Evolutionary conservation across 1,140 invertebrate species (phyloP).

Genomic region (Dreissena polymorpha): DNA sequence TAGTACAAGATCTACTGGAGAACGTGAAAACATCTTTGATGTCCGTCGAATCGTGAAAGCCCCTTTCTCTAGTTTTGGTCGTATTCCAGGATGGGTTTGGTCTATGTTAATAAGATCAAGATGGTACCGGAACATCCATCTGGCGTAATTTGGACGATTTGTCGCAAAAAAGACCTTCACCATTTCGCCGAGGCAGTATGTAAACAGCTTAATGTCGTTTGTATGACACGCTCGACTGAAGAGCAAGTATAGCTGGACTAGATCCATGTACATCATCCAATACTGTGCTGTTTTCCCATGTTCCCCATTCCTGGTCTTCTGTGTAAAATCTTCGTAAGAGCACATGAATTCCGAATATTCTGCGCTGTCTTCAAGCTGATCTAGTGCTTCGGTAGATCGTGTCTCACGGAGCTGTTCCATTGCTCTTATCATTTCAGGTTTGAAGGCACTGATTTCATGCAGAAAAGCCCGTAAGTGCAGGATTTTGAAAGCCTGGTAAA

Average conservation of each 20-base stretch:
- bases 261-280: slow-evolving; percentile 21
- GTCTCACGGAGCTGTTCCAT: background rate
- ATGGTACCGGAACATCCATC: too few relatives aligned
- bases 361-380: background rate
- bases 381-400: background rate
- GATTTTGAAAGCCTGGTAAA: slow-evolving; percentile 56
- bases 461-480: slow-evolving; percentile 10
- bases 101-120: too few relatives aligned
- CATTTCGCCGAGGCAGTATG: slow-evolving; percentile 16
- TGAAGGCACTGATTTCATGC: background rate
- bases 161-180: too few relatives aligned
- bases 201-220: slow-evolving; percentile 31
- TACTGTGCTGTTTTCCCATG: slow-evolving; percentile 31
- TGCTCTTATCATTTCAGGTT: background rate
- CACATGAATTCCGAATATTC: background rate
- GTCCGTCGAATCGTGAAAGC: too few relatives aligned
- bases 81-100: too few relatives aligned
- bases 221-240: slow-evolving; percentile 29
- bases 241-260: slow-evolving; percentile 26
- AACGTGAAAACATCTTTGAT: too few relatives aligned
- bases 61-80: too few relatives aligned
- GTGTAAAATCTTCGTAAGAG: background rate
- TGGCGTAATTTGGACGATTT: too few relatives aligned
- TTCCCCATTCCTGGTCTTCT: slow-evolving; percentile 13
- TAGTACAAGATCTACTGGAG: too few relatives aligned